A percentile compares a stretch with the other conserved stretches of the same genome.
phyloP scores from a whole-genome alignment of 2,113 vertebrate genomes.

The Engystomops pustulosus region DNA sequence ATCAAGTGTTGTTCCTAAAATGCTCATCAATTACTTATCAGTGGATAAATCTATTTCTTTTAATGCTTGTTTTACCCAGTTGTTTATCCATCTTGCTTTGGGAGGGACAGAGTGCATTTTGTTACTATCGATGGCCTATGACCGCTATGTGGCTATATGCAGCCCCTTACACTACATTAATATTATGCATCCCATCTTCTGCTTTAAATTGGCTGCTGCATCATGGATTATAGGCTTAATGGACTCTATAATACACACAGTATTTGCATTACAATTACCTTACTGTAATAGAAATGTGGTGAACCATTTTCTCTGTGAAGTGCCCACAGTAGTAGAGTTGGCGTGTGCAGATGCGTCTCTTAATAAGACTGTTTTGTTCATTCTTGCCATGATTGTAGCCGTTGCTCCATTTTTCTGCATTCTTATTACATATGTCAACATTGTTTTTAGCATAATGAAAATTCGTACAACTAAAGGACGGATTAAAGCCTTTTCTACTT shows the following conservation, averaged over 20 bases:
- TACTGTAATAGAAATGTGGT: constrained; percentile 34
- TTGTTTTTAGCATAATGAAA: constrained; percentile 53
- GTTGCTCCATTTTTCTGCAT: constrained; percentile 27
- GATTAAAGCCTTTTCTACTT: constrained; percentile 65
- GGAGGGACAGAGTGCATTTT: constrained; percentile 23
- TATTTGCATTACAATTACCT: constrained; percentile 16
- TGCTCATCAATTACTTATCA: constrained; percentile 38
- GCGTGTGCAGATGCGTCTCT: constrained; percentile 8
- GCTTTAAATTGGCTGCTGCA: constrained; percentile 8
- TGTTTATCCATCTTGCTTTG: constrained; percentile 13
- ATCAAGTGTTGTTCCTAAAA: constrained; percentile 36
- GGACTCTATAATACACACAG: constrained; percentile 24
- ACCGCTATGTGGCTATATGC: constrained; percentile 36
- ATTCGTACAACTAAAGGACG: constrained; percentile 58
- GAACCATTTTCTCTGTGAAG: constrained; percentile 36
- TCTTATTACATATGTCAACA: constrained; percentile 56
- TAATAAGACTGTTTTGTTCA: constrained; percentile 22
- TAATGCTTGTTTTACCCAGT: constrained; percentile 4
- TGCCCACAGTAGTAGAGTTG: not conserved
- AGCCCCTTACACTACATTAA: constrained; percentile 26
- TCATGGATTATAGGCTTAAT: constrained; percentile 23
- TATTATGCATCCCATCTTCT: constrained; percentile 23
- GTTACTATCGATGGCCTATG: constrained; percentile 38
- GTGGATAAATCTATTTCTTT: constrained; percentile 20
- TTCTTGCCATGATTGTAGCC: constrained; percentile 20